Base-by-base conservation (phyloP, 2,888 invertebrate species). In the Diploptera punctata region DNA sequence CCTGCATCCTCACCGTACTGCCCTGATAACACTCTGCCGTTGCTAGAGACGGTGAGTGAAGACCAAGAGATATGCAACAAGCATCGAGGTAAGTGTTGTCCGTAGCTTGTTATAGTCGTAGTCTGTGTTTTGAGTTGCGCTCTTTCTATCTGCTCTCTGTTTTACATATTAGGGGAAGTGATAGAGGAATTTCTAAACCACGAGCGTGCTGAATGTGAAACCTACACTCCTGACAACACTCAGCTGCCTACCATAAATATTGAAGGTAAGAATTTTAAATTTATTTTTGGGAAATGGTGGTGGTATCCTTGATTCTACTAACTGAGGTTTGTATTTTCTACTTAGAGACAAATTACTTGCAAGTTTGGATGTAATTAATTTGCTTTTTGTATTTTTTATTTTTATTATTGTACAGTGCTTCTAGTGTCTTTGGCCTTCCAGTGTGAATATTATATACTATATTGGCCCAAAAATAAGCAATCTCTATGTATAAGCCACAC, bases 21-120 rank as follows among this genome's bases (percentile, higher is more conserved):
- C 80, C 87, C 87, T 74, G 90, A 90, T 81, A 87, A 87, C 78
- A 83, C 85, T 68, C 79, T 86, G 74, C 82, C 87, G 74, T 86
- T 87, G 75, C 85, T 91, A 78, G 90, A 91, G 79, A 88, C 92
- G 3, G 88, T 90, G 67, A 87, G 89, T 77, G 92, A 93, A 82
- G 93, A 93, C 82, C 87, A 87, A 80, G 87, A 88, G 80, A 82
- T 83, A 68, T 80, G 82, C 75, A 81, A 81, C 18, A 74, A 71
- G 62, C 69, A 67, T 47, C 57, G 73, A 19, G 54, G 33, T 61
- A 68, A 52, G 31, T 67, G 73, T 73, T 38, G 47, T 26, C n/a
- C 16, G n/a, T 29, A 13, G 5, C 54, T 16, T 26, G 26, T 13
- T 9, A 26, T 57, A 13, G 33, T 33, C 7, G 33, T 33, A 33